Evolutionary conservation across 2,113 vertebrate species (phyloP).

Genomic region (Axis porcinus): DNA sequence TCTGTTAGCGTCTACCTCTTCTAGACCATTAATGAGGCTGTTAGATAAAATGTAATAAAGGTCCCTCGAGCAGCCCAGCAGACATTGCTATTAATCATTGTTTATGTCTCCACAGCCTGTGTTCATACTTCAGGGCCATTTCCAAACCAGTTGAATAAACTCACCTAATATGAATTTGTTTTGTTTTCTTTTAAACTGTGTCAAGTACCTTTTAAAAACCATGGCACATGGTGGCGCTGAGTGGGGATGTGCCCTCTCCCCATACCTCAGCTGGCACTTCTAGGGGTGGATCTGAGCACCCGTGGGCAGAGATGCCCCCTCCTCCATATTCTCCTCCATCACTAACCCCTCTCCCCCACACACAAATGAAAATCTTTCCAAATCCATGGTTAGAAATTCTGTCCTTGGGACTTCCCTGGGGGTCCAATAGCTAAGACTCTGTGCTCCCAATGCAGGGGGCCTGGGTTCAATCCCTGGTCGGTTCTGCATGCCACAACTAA

Average conservation of each 20-base stretch:
- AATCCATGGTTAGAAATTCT: not conserved
- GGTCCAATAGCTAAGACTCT: not conserved
- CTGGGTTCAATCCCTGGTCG: not conserved
- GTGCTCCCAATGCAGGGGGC: not conserved
- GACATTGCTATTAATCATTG: constrained; percentile 24
- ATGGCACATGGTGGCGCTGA: accelerated
- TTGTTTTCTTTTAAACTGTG: not conserved
- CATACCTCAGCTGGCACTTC: not conserved
- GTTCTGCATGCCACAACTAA: not conserved
- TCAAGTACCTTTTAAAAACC: not conserved
- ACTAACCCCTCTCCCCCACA: no score
- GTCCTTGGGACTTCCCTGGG: not conserved
- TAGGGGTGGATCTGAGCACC: not conserved
- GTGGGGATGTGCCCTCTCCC: not conserved
- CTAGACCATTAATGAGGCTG: constrained; percentile 57
- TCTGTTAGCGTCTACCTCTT: constrained; percentile 43
- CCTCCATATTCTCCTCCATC: not conserved
- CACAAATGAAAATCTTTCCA: not conserved
- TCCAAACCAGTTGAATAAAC: not conserved
- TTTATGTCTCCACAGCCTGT: not conserved
- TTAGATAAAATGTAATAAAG: constrained; percentile 55
- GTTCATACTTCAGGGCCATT: not conserved
- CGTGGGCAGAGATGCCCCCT: accelerated
- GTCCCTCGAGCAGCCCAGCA: constrained; percentile 4
- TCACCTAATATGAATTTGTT: not conserved